phyloP scores from a whole-genome alignment of 92 coral and sea anemone species.

The Phenganax stokvisi region DNA sequence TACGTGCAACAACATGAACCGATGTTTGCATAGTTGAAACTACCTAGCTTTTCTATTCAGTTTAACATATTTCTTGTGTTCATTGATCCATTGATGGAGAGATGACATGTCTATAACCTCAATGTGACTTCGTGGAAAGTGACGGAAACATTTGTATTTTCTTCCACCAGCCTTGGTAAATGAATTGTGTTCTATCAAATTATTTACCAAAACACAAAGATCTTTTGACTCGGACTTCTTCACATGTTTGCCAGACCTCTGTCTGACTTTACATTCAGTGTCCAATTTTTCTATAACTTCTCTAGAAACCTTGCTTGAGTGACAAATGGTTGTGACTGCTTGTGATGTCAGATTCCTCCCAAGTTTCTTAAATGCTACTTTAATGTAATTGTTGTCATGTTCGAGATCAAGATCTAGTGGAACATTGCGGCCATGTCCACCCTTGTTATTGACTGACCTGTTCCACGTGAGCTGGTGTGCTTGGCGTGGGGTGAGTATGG shows the following conservation, averaged over 20 bases:
- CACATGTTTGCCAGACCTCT: slow-evolving; percentile 9
- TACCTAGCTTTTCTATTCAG: slow-evolving; percentile 7
- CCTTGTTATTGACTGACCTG: slow-evolving; percentile 16
- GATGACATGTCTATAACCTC: neutral
- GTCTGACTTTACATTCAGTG: neutral
- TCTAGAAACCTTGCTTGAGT: slow-evolving; percentile 17
- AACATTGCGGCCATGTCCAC: slow-evolving; percentile 34
- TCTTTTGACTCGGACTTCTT: neutral
- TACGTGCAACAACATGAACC: neutral
- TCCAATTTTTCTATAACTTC: neutral
- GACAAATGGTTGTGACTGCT: slow-evolving; percentile 36
- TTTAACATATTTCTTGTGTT: neutral
- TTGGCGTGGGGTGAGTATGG: slow-evolving; percentile 15
- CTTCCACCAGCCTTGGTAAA: neutral
- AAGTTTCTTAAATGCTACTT: slow-evolving; percentile 29
- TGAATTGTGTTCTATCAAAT: neutral
- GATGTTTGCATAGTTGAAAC: neutral
- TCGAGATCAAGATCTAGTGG: slow-evolving; percentile 31
- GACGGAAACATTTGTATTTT: neutral
- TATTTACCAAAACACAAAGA: neutral
- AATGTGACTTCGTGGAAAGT: neutral
- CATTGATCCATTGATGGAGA: neutral
- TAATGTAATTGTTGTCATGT: slow-evolving; percentile 35
- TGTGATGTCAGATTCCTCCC: slow-evolving; percentile 19
- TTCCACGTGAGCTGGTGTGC: slow-evolving; percentile 28